Base-by-base conservation (phyloP, 1,140 invertebrate genomes). In the Lamellibrachia luymesi region DNA sequence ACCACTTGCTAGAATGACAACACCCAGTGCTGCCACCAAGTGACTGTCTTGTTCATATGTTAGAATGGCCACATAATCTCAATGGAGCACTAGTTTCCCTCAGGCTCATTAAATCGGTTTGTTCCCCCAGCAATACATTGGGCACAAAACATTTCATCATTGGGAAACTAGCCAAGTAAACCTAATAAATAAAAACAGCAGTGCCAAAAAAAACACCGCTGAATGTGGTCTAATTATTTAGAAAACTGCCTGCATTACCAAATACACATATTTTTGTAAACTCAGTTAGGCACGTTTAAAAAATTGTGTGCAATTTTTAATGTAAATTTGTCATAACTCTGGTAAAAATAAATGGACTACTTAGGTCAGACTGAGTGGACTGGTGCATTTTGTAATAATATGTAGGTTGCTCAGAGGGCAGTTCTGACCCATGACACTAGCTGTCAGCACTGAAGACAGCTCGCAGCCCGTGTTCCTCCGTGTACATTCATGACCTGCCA, bases 91-190 rank as follows among this genome's bases (percentile, higher is more conserved):
- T 56, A 13, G 52, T 80, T 80, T 80, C 64, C 64, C 64, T 80
- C 64, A 80, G 64, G 64, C 64, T 80, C 64, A 80, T 80, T 80
- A 80, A 80, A 80, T 80, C 64, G 64, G 64, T 80, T 80, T 80
- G 64, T 80, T 80, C 64, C 64, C 64, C 64, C 64, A 80, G 64
- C 64, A 80, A 80, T 80, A 17, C 6, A 80, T 80, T 2, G 64
- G 64, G 64, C 17, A 80, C 64, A 80, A 80, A 80, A 80, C 64
- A 1, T 80, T 80, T 80, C 64, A 80, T 80, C 64, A 80, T 17
- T 2, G 64, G 13, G 64, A 80, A 80, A 80, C 64, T 80, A 80
- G 25, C 13, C 64, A 80, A 80, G 7, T 2, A 80, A 80, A 80
- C 17, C 64, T 2, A 22, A 80, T 80, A 22, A 80, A 80, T 80